Percentiles rank a stretch among this genome's conserved stretches.
Conservation (phyloP, 2,113 vertebrate species). For the Caretta caretta region DNA sequence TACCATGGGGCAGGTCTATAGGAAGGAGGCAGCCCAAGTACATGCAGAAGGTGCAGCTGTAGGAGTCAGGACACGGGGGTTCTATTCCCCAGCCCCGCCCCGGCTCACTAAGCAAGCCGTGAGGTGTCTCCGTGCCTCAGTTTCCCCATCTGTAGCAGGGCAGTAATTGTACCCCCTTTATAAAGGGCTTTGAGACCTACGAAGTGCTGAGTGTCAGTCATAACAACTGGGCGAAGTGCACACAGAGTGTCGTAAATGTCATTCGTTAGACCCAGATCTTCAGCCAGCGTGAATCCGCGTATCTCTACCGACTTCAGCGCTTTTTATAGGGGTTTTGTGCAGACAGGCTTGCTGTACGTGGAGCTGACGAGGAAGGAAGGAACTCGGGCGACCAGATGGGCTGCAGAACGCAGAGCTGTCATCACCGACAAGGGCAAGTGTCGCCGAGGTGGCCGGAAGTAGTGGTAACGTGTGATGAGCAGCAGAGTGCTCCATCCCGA, state of each 20-base stretch:
- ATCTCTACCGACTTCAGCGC: neutral
- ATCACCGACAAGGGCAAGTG: neutral
- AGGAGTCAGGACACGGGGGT: neutral
- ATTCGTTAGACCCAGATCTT: too few species aligned
- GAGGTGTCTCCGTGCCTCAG: neutral
- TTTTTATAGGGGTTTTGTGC: too few species aligned
- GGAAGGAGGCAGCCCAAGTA: neutral
- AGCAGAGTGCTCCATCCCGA: neutral
- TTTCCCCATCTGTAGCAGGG: neutral
- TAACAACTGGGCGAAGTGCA: too few species aligned
- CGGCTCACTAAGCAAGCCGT: neutral
- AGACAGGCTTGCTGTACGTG: neutral
- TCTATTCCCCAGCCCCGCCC: neutral
- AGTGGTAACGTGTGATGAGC: neutral
- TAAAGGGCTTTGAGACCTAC: neutral
- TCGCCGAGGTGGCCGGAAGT: neutral
- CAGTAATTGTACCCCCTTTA: too few species aligned
- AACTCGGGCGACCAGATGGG: neutral
- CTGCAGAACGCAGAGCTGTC: neutral
- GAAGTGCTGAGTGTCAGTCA: neutral
- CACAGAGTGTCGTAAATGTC: too few species aligned
- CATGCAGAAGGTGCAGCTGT: neutral
- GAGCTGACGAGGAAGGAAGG: neutral
- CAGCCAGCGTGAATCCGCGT: neutral
- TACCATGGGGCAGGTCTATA: neutral